Evolutionary conservation across 1,140 invertebrate genomes (phyloP).

Genomic region (Drosophila paulistorum): DNA sequence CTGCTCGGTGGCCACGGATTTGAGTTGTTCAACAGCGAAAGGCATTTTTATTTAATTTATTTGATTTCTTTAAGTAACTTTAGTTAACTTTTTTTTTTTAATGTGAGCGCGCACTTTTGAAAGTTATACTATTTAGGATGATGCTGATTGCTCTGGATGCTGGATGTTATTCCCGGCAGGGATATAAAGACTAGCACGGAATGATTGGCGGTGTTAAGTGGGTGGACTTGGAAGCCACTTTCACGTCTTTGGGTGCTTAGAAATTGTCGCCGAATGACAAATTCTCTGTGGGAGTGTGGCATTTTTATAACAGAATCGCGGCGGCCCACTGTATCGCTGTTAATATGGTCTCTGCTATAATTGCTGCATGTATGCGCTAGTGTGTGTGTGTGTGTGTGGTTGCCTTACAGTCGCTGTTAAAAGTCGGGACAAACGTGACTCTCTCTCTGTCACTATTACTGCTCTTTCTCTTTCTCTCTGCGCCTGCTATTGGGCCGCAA

Average conservation of each 20-base stretch:
- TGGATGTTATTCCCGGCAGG: not conserved
- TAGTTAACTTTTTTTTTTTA: constrained; percentile 22
- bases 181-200: not conserved
- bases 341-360: not conserved
- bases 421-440: constrained; percentile 19
- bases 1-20: constrained; percentile 84
- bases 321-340: constrained; percentile 27
- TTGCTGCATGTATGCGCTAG: not conserved
- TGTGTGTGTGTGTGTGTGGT: not conserved
- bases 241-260: constrained; percentile 61
- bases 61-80: not conserved
- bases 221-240: constrained; percentile 45
- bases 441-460: constrained; percentile 15
- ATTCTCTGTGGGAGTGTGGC: constrained; percentile 21
- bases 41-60: constrained; percentile 61
- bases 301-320: constrained; percentile 25
- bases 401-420: constrained; percentile 10
- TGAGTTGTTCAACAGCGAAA: constrained; percentile 68
- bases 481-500: not conserved
- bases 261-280: constrained; percentile 66
- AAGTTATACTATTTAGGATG: not conserved
- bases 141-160: not conserved
- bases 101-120: constrained; percentile 37
- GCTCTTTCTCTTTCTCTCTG: not conserved
- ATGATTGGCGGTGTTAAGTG: not conserved